phyloP scores from a whole-genome alignment of 2,113 vertebrate genomes.

The Saccopteryx bilineata region DNA sequence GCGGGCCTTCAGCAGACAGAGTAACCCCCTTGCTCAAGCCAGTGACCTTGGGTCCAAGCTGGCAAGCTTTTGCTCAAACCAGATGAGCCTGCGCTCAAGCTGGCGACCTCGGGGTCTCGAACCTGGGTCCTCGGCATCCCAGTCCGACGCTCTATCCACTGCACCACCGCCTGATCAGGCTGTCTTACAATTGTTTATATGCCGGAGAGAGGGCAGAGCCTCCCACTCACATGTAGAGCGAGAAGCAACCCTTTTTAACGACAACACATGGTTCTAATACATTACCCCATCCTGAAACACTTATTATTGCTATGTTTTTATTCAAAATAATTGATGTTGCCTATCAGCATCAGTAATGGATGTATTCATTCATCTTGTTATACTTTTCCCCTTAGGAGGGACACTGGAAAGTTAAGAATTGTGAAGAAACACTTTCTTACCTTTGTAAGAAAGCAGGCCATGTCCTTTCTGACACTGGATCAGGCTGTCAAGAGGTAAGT shows the following conservation, averaged over 20 bases:
- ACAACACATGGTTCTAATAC: not conserved
- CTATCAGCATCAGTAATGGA: not conserved
- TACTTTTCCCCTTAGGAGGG: slow-evolving; percentile 88
- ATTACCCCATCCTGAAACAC: not conserved
- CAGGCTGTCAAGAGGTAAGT: slow-evolving; percentile 92
- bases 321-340: not conserved
- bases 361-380: not conserved
- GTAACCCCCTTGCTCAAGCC: no score
- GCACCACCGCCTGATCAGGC: no score
- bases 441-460: slow-evolving; percentile 91
- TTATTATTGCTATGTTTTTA: not conserved
- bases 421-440: slow-evolving; percentile 89
- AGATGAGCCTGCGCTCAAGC: no score
- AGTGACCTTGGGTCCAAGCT: no score
- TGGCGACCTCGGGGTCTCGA: no score
- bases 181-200: not conserved
- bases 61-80: no score
- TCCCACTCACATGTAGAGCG: not conserved
- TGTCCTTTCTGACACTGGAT: slow-evolving; percentile 75
- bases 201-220: not conserved
- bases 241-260: not conserved
- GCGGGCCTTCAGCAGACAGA: no score
- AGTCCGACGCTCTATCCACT: no score
- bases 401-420: slow-evolving; percentile 91
- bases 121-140: no score